Base-by-base conservation (phyloP, 1,140 invertebrate genomes). In the Antheraea pernyi region DNA sequence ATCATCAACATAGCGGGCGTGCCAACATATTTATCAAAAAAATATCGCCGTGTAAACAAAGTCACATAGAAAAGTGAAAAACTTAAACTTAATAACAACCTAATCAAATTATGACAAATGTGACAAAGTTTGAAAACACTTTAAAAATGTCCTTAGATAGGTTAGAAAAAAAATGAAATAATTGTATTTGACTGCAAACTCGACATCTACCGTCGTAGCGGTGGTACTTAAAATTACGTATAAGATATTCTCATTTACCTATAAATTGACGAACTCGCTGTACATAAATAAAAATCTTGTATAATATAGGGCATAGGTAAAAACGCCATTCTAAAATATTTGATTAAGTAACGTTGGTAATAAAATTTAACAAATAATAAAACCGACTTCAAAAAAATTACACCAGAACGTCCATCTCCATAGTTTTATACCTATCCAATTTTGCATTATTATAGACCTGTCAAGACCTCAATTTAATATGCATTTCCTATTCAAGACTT, bases 281-380 rank as follows among this genome's bases (percentile, higher is more conserved):
- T 36, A 36, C 36, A 36, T 36, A 65, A 65, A 39, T 13, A 59
- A 67, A 67, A 53, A 70, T 61, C 11, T 72, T 72, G 62, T 72
- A 70, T 70, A 68, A 70, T 53, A 66, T 75, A 75, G 73, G 59
- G 42, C 42, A 65, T 76, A 74, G 64, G 58, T 68, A 70, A 66
- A 64, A 71, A 63, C 58, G 53, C 71, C 63, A 67, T 75, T 73
- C 62, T 71, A 53, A 70, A 70, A 42, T n/a, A 53, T 16, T 16
- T 53, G 13, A 53, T 70, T 67, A 73, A 59, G 70, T 72, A 78
- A 73, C 19, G 59, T 62, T 77, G 4, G 4, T 30, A 30, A 30
- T 30, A 30, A 30, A 30, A 30, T 2, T 30, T 30, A 30, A 30
- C 22, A 30, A 30, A 30, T 2, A 30, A 30, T 30, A 30, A 30